Evolutionary conservation across 2,888 invertebrate genomes (phyloP), one percentile per base, ranked within the genome.

Genomic region (Pyrrhia umbra): DNA sequence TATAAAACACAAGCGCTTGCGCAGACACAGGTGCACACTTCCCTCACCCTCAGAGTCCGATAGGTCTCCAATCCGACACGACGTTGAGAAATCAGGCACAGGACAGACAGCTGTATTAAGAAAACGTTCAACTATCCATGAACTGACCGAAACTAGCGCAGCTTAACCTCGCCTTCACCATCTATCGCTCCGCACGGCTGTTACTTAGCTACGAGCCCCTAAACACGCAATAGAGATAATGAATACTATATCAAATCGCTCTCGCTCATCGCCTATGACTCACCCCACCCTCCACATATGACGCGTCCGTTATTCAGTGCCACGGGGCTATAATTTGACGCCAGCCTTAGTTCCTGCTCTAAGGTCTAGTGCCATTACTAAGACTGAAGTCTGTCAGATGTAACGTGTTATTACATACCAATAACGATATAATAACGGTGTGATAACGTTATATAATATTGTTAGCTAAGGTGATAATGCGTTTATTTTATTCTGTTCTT

Each of bases 241-340:
- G 13, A 13, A 4, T 30, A 30, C 2, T 13, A 16, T 16, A 1
- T 6, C 13, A 40, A 60, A 56, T 43, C 67, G 77, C 74, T 21
- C 0, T 21, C 43, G 9, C 57, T 25, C 21, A 30, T 56, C 8
- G 6, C 23, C 42, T 13, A 23, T 0, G 0, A 49, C 63, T 40
- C 1, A 13, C 2, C 0, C 21, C 25, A 64, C 50, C 13, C 16
- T 3, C 51, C 50, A 60, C 52, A 54, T 55, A 75, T 68, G 62
- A 61, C 37, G 51, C 57, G 69, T 60, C 84, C 84, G 85, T 84
- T 84, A 82, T 46, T 75, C 72, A 61, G 55, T 37, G 64, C 69
- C 64, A 59, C 58, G 39, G 66, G 57, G 62, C 76, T 79, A 80
- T 85, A 84, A 85, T 85, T 83, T 82, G 58, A 65, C 79, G 72